Percentiles rank a stretch among this genome's conserved stretches.
Conservation (phyloP, 2,797 vertebrate species). For the Salarias fasciatus region DNA sequence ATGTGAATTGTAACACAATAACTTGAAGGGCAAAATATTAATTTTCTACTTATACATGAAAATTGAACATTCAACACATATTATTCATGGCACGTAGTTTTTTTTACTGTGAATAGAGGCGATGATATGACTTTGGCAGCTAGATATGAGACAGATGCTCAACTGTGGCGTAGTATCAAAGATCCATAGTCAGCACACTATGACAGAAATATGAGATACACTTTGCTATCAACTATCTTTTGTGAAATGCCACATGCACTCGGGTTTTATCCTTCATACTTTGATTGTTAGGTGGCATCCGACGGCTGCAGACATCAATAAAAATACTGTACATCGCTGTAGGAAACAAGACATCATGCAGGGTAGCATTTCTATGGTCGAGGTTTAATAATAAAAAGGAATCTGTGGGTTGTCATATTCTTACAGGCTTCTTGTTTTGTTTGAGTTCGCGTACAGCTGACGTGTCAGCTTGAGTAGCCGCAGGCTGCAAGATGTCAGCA, state of each 20-base stretch:
- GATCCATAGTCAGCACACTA: no score
- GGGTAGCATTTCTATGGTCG: neutral
- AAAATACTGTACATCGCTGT: neutral
- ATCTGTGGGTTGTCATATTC: slow-evolving; percentile 9
- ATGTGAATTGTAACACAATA: no score
- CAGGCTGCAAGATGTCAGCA: slow-evolving; percentile 17
- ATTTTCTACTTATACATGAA: no score
- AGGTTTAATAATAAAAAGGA: neutral
- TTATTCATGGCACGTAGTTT: no score
- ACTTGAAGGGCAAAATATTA: no score
- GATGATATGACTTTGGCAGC: no score
- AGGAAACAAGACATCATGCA: slow-evolving; percentile 7
- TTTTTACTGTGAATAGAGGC: no score
- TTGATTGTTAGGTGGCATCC: neutral
- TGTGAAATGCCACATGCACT: neutral
- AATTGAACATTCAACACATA: no score
- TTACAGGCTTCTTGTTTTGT: neutral
- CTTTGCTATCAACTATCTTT: no score
- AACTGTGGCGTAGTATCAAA: no score
- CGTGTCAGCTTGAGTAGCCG: slow-evolving; percentile 10
- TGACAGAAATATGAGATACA: no score
- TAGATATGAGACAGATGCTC: no score
- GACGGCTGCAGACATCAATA: neutral
- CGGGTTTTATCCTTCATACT: neutral
- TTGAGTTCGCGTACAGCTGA: slow-evolving; percentile 6